phyloP scores from a whole-genome alignment of 2,797 vertebrate genomes.

The Echeneis naucrates region DNA sequence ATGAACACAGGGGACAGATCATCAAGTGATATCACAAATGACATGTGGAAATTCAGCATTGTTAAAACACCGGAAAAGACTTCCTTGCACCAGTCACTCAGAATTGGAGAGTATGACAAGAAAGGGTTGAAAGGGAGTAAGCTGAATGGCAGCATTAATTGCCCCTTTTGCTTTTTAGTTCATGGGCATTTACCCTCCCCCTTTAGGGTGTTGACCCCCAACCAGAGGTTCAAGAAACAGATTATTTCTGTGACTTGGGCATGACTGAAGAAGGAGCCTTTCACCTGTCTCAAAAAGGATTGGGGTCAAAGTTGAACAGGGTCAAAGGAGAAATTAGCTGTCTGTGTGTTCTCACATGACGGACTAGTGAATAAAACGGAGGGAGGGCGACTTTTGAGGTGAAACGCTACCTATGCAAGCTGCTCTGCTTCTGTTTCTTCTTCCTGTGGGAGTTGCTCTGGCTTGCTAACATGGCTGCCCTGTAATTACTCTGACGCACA shows the following conservation, averaged over 20 bases:
- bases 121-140: conserved; percentile 6
- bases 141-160: conserved; percentile 16
- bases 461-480: conserved; percentile 65
- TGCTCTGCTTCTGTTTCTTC: conserved; percentile 45
- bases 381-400: conserved; percentile 47
- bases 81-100: conserved; percentile 30
- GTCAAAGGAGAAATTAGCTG: conserved; percentile 71
- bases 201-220: conserved; percentile 51
- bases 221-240: conserved; percentile 59
- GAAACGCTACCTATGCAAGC: conserved; percentile 68
- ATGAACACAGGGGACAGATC: conserved; percentile 18
- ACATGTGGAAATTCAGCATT: conserved; percentile 31
- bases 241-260: conserved; percentile 52
- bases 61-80: conserved; percentile 32
- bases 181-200: conserved; percentile 26
- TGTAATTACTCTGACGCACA: conserved; percentile 80
- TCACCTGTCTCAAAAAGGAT: conserved; percentile 65
- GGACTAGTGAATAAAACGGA: conserved; percentile 41
- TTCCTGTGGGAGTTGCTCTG: conserved; percentile 40
- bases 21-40: conserved; percentile 39
- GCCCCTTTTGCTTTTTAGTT: conserved; percentile 21
- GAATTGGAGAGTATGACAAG: conserved; percentile 27
- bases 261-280: conserved; percentile 52
- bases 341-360: conserved; percentile 69
- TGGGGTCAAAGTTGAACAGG: conserved; percentile 71